Base-by-base conservation (phyloP, 1,140 invertebrate genomes). In the Caenorhabditis tropicalis region DNA sequence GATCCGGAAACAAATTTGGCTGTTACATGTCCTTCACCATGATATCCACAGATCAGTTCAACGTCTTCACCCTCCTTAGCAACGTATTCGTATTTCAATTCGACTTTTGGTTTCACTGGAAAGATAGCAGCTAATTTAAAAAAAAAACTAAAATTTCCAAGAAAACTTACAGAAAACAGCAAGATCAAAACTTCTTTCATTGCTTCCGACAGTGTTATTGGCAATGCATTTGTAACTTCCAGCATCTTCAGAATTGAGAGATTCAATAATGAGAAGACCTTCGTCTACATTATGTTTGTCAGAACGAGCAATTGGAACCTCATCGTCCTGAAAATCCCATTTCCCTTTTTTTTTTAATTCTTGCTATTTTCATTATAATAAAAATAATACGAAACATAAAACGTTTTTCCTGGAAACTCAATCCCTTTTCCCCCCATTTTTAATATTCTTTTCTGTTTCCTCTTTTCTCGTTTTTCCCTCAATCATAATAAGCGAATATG, bases 141-240 rank as follows among this genome's bases (percentile, higher is more conserved):
- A n/a, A n/a, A 36, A n/a, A 36, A n/a, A 21, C 5, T 21, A n/a
- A n/a, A 1, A 36, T 29, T 7, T 31, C 31, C 36, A 16, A 46
- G 12, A 7, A 1, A 9, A 82, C 79, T 85, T 36, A 85, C 84
- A 46, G 84, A 74, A 85, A 53, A 85, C 81, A 16, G 53, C 24
- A 10, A 85, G 16, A 16, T 85, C 84, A n/a, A 36, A 43, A n/a
- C 29, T 27, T 19, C 58, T 53, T 29, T 70, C 79, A 19, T 60
- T 48, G 0, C 19, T 29, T 51, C 84, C 84, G 58, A 85, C 51
- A 31, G 33, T 65, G 36, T 85, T 85, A 21, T 56, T 70, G 24
- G 84, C 84, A 31, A 85, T 49, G 60, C 84, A 85, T 43, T 85
- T 85, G 56, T 85, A 85, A 10, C 24, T 56, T 43, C 84, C 84